These are phyloP conservation scores for Drosophila austrosaltans DNA, from an alignment of 2,888 invertebrate genomes.

Conservation along the genomic window DNA sequence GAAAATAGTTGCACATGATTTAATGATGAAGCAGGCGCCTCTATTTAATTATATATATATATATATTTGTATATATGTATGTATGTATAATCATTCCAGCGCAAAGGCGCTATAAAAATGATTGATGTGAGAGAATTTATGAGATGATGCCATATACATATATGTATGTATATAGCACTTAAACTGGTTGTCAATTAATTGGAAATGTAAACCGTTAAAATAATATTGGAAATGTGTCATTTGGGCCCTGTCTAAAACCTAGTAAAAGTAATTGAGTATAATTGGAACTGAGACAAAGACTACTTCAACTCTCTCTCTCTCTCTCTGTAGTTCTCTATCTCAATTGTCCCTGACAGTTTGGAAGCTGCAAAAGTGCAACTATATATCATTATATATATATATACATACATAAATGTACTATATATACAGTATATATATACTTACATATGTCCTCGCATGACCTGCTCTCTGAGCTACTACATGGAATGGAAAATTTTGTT, in stretches of 20 bases:
- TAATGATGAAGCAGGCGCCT: background rate
- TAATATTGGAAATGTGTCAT: conserved; percentile 16
- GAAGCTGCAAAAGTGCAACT: conserved; percentile 72
- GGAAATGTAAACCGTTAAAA: background rate
- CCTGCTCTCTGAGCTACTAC: conserved; percentile 23
- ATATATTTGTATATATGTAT: background rate
- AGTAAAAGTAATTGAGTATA: conserved; percentile 54
- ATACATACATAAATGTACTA: conserved; percentile 31
- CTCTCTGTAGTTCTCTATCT: conserved; percentile 48
- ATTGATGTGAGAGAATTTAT: conserved; percentile 10
- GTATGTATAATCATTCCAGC: background rate
- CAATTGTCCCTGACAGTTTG: conserved; percentile 52
- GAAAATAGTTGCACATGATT: conserved; percentile 8
- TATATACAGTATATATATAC: conserved; percentile 31
- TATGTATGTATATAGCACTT: background rate
- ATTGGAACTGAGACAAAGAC: conserved; percentile 53
- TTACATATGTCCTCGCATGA: conserved; percentile 54
- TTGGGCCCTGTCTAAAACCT: conserved; percentile 21
- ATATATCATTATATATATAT: conserved; percentile 13
- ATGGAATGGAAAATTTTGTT: conserved; percentile 51
- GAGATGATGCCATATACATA: conserved; percentile 3
- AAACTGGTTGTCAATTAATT: background rate
- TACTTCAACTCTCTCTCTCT: conserved; percentile 36
- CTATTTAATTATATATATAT: conserved; percentile 5
- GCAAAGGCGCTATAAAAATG: conserved; percentile 8